phyloP scores from a whole-genome alignment of 2,797 vertebrate species.

The Rhincodon typus region DNA sequence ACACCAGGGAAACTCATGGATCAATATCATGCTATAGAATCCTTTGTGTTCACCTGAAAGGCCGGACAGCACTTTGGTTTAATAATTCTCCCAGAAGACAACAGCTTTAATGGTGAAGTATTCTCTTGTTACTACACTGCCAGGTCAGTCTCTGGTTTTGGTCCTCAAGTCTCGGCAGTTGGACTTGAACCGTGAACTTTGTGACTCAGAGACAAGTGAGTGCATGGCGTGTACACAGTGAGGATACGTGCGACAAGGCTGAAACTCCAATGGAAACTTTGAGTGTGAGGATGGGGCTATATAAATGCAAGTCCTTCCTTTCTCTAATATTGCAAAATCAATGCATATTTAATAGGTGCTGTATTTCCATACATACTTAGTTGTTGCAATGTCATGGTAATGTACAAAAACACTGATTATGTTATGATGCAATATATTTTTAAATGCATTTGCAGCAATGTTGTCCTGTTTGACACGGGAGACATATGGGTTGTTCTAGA shows the following conservation, averaged over 20 bases:
- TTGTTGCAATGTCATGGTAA: background rate
- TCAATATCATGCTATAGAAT: no score
- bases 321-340: no score
- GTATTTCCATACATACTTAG: no score
- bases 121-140: no score
- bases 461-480: background rate
- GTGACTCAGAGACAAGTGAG: background rate
- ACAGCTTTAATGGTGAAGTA: no score
- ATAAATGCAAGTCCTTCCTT: background rate
- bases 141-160: background rate
- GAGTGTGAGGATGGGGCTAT: no score
- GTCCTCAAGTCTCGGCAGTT: background rate
- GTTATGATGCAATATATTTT: constrained; percentile 6
- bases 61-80: no score
- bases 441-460: background rate
- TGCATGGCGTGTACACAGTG: background rate
- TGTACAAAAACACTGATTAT: background rate
- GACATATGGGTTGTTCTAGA: no score
- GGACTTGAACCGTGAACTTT: background rate
- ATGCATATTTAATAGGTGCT: no score
- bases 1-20: no score
- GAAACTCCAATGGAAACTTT: background rate
- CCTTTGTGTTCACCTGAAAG: no score
- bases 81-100: no score
- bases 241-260: background rate